These are phyloP conservation scores for Talpa occidentalis DNA, from an alignment of 2,113 vertebrate genomes.

Conservation along the genomic window DNA sequence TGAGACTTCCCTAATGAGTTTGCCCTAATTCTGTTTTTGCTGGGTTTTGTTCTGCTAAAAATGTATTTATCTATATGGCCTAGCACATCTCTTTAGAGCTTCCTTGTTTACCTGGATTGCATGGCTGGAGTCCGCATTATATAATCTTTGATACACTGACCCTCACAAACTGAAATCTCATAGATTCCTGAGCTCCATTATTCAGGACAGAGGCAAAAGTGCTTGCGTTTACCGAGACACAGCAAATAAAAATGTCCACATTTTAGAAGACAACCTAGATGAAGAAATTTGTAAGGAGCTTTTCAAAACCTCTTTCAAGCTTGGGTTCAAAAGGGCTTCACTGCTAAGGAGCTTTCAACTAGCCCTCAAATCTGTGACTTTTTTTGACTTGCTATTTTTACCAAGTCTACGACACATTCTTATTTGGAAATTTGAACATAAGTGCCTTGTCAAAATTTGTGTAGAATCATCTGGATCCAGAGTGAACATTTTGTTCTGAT, in stretches of 20 bases:
- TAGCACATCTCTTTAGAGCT: background rate
- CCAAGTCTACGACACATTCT: background rate
- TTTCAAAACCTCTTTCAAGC: background rate
- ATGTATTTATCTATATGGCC: background rate
- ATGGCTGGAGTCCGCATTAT: background rate
- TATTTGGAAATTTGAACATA: background rate
- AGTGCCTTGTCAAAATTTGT: background rate
- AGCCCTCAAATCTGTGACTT: background rate
- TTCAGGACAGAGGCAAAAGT: conserved; percentile 10
- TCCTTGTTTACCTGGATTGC: background rate
- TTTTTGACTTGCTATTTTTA: conserved; percentile 44
- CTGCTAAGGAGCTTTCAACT: background rate
- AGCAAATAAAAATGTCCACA: conserved; percentile 31
- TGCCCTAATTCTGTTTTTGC: background rate
- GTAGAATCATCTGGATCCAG: background rate
- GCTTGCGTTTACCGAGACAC: background rate
- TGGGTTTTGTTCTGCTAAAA: background rate
- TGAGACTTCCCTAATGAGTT: background rate
- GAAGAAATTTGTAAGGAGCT: background rate
- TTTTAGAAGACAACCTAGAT: background rate
- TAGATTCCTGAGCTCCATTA: background rate
- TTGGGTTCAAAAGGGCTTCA: background rate
- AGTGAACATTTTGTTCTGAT: conserved; percentile 36
- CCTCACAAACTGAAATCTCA: background rate
- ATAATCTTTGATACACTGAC: background rate